A percentile compares a stretch with the other conserved stretches of the same genome.
Evolutionary conservation across 1,140 invertebrate species (phyloP).

Genomic region (Bombus turneri): DNA sequence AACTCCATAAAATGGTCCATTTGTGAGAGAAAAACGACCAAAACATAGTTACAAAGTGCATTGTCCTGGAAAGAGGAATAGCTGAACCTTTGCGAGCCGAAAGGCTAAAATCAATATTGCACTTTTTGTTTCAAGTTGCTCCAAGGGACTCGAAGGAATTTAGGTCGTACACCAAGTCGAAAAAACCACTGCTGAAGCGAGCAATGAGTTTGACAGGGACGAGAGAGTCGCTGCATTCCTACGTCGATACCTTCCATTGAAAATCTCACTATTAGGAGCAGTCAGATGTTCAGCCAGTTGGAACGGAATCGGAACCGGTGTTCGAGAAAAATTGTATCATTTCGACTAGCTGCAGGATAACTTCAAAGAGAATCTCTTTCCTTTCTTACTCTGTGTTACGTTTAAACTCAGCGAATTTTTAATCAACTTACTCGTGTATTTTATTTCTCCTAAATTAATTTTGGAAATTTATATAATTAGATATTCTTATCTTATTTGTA

Average conservation of each 20-base stretch:
- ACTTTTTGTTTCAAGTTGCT: neutral
- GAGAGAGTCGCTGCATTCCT: constrained; percentile 14
- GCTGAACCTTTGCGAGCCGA: constrained; percentile 8
- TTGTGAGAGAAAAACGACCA: neutral
- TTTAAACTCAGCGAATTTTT: no score
- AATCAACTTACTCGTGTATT: no score
- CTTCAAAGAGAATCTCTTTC: no score
- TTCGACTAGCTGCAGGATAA: neutral
- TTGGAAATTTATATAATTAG: no score
- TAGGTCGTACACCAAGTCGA: neutral
- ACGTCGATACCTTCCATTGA: neutral
- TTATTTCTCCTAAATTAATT: no score
- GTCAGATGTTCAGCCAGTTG: neutral
- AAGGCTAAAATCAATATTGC: neutral
- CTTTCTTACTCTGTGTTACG: no score
- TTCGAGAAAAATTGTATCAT: neutral
- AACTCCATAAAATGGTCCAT: no score
- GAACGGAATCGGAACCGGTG: neutral
- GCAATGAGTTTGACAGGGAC: neutral
- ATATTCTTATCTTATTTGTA: no score
- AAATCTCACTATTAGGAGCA: neutral
- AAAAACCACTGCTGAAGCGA: constrained; percentile 16
- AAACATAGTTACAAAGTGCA: neutral
- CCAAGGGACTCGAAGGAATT: constrained; percentile 10
- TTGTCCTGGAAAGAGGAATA: constrained; percentile 13